These are phyloP conservation scores for Artemisiospiza belli DNA, from an alignment of 2,113 vertebrate species.

Conservation along the genomic window DNA sequence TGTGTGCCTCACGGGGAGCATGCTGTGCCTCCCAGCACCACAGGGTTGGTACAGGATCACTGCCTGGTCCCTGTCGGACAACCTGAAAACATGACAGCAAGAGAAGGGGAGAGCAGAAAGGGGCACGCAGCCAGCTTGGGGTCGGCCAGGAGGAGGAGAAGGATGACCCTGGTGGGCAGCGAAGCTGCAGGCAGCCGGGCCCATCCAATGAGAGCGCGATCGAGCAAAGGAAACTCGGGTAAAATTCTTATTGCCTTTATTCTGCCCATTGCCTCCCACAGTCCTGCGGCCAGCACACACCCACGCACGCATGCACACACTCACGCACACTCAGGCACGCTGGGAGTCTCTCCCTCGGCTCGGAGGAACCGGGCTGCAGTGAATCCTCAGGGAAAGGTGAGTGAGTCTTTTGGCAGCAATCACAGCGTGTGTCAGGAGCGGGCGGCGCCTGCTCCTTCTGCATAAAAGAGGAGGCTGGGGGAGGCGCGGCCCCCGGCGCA, in stretches of 20 bases:
- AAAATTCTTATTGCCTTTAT: slow-evolving; percentile 84
- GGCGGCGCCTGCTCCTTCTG: slow-evolving; percentile 64
- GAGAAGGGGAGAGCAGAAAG: neutral
- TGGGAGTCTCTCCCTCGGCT: slow-evolving; percentile 68
- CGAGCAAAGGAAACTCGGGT: slow-evolving; percentile 64
- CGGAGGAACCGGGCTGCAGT: slow-evolving; percentile 56
- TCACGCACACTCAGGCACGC: slow-evolving; percentile 54
- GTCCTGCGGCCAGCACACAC: slow-evolving; percentile 70
- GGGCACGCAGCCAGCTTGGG: neutral
- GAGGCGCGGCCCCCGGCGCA: neutral
- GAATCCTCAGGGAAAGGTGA: slow-evolving; percentile 52
- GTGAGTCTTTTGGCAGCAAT: slow-evolving; percentile 76
- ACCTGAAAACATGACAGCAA: neutral
- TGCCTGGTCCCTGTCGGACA: neutral
- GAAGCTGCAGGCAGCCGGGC: neutral
- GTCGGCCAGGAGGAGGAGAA: neutral
- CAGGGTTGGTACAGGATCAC: neutral
- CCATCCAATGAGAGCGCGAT: neutral
- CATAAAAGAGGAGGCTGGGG: slow-evolving; percentile 62
- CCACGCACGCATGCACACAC: slow-evolving; percentile 59
- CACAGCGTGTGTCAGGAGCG: slow-evolving; percentile 71
- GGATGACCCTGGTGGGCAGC: neutral
- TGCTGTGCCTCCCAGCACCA: accelerated
- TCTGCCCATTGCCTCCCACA: slow-evolving; percentile 69
- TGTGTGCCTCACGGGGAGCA: accelerated